Evolutionary conservation across 2,113 vertebrate species (phyloP), one percentile per base, ranked within the genome.

Genomic region (Clarias magur): DNA sequence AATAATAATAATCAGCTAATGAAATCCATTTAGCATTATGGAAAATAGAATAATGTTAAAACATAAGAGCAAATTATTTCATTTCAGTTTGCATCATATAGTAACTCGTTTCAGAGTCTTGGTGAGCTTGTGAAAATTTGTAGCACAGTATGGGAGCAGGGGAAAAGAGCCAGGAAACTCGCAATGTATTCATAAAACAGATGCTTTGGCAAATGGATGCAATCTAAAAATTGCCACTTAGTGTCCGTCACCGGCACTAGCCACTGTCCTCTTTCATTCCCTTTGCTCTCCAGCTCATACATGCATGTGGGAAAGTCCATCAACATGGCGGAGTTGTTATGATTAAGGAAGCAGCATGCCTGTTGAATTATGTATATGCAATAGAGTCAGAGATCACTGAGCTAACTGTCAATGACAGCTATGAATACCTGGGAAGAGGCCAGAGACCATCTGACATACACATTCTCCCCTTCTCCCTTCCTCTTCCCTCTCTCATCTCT

Each of bases 301-400:
- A 85, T 65, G 73, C 78, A 65, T 87, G 82, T 88, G 87, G 59
- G 59, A 84, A 73, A 83, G 87, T 89, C 86, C 82, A 83, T 88
- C 83, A 90, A 70, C 72, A 88, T 68, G 72, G 90, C 62, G 79
- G 81, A 73, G 81, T 76, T 76, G 72, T 68, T 85, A 88, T 91
- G 88, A 90, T 89, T 87, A 87, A 86, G 48, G 87, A 88, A 89
- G 85, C 90, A 86, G 89, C 85, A 68, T 87, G 88, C 63, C 65
- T 90, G 87, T 88, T 85, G 88, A 93, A 91, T 90, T 87, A 92
- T 80, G 91, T 87, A 92, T 90, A 80, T 57, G 82, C 85, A 90
- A 89, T 59, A 72, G 63, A 89, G 80, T 87, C 89, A 72, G 82
- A 89, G 87, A 88, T 87, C 88, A 82, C 88, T 89, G 80, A 87